Base-by-base conservation (phyloP, 2,888 invertebrate species). In the Tenthredo notha region DNA sequence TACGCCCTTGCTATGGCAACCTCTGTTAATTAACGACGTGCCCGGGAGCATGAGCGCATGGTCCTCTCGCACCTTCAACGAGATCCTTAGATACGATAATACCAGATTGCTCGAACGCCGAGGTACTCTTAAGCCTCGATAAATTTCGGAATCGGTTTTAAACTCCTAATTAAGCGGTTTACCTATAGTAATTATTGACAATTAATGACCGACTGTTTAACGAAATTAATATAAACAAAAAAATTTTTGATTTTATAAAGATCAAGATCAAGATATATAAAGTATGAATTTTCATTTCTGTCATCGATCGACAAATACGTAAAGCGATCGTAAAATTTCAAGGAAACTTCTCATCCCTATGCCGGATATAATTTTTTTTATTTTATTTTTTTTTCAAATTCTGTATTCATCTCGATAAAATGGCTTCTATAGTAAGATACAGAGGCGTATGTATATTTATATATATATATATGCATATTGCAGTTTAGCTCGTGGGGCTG, bases 121-220 rank as follows among this genome's bases (percentile, higher is more conserved):
- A 50, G n/a, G 15, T 33, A 18, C n/a, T 18, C 75, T 29, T 61
- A 80, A 88, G 89, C 87, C 86, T 89, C 91, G 91, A 92, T 92
- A 92, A 91, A 92, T 92, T 92, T 92, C 87, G 89, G 91, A 89
- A 89, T 91, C 88, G 90, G 88, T 88, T 89, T 88, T 88, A 88
- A 86, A 85, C 88, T 88, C 88, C 90, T 92, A 92, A 92, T 92
- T 92, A 91, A 92, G 92, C 90, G 88, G 88, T 92, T 91, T 88
- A 88, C 89, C 89, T 89, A 88, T 91, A 92, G 92, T 92, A 92
- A 91, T 89, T 89, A 89, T 67, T 67, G 67, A 25, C 67, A 65
- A 65, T 65, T 65, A 65, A 65, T 65, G 65, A 65, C 65, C 65
- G 10, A 10, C 21, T 10, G 4, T 29, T 12, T 9, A n/a, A 6